Evolutionary conservation across 2,888 invertebrate species (phyloP).

Genomic region (Endotricha flammealis): DNA sequence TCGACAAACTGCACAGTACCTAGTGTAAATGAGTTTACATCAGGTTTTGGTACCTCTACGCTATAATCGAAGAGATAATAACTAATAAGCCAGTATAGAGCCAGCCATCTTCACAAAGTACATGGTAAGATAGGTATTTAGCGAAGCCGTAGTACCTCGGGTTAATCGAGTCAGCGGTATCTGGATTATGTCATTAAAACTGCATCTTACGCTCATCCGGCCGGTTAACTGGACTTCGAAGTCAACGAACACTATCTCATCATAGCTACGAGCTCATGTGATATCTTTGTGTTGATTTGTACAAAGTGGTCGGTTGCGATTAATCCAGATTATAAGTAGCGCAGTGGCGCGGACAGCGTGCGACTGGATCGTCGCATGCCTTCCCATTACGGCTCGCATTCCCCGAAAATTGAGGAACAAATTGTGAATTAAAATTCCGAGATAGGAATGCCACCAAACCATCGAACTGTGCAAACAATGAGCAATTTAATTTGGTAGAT

Average conservation of each 20-base stretch:
- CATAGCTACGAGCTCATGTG: constrained; percentile 3
- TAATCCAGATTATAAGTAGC: constrained; percentile 44
- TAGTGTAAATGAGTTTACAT: not conserved
- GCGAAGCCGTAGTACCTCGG: constrained; percentile 44
- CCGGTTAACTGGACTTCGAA: constrained; percentile 58
- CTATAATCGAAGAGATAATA: constrained; percentile 45
- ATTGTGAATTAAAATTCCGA: constrained; percentile 65
- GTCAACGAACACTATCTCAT: constrained; percentile 29
- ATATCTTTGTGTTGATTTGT: constrained; percentile 14
- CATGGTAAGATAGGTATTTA: constrained; percentile 57
- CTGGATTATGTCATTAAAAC: constrained; percentile 72
- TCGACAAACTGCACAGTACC: not conserved
- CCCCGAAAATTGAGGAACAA: constrained; percentile 56
- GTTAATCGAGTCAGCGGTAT: constrained; percentile 69
- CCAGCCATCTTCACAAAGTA: constrained; percentile 32
- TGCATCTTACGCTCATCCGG: constrained; percentile 58
- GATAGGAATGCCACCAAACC: constrained; percentile 28
- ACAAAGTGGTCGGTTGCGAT: constrained; percentile 28
- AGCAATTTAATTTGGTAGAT: constrained; percentile 20
- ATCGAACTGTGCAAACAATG: constrained; percentile 33
- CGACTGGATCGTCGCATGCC: constrained; percentile 48
- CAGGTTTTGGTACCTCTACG: not conserved
- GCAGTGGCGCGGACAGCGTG: constrained; percentile 48
- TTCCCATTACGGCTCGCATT: constrained; percentile 57
- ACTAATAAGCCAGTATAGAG: constrained; percentile 46